Percentiles rank a stretch among this genome's conserved stretches.
phyloP scores from a whole-genome alignment of 2,797 vertebrate genomes.

The Aphelocoma californica region DNA sequence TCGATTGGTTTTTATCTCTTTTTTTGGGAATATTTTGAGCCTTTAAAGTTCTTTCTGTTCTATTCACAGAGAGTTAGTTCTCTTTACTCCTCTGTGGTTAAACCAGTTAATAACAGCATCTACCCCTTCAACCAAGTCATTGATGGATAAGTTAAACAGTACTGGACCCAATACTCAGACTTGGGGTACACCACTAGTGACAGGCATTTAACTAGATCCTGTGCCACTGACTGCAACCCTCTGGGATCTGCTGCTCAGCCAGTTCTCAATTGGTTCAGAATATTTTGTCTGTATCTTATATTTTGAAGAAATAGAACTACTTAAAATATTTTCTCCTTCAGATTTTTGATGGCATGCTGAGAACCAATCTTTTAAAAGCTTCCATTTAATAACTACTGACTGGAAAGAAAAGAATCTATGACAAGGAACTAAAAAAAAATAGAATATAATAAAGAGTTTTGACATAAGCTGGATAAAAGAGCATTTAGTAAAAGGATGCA shows the following conservation, averaged over 20 bases:
- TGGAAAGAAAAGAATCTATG: not conserved
- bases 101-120: not conserved
- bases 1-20: not conserved
- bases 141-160: not conserved
- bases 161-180: not conserved
- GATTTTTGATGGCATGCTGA: not conserved
- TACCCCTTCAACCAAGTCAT: not conserved
- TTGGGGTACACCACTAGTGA: not conserved
- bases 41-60: not conserved
- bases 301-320: not conserved
- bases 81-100: not conserved
- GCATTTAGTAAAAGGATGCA: not conserved
- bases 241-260: not conserved
- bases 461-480: not conserved
- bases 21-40: rapidly evolving
- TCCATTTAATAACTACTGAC: not conserved
- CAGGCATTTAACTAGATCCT: not conserved
- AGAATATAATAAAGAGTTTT: not conserved
- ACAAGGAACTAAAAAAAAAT: not conserved
- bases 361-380: not conserved
- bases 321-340: not conserved
- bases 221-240: not conserved
- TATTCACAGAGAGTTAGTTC: not conserved
- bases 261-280: not conserved
- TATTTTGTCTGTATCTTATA: not conserved